phyloP scores from a whole-genome alignment of 2,113 vertebrate genomes.

The Cyanistes caeruleus region DNA sequence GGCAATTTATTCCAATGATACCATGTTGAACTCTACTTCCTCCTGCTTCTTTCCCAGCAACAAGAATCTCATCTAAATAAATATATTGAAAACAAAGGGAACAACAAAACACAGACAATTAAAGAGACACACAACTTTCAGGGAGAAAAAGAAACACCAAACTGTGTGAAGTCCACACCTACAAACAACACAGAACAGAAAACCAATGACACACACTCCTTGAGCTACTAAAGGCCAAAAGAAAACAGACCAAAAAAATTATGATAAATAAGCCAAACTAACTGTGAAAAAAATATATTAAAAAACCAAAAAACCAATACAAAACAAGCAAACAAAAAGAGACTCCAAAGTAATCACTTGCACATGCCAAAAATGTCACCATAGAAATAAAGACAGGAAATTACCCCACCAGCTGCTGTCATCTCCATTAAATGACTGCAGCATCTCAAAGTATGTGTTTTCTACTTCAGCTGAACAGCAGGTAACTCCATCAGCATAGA shows the following conservation, averaged over 20 bases:
- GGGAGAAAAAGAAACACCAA: neutral
- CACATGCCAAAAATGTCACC: neutral
- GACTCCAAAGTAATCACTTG: neutral
- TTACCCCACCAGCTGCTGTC: neutral
- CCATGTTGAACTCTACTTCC: neutral
- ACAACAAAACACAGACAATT: neutral
- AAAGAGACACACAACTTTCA: neutral
- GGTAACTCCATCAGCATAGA: neutral
- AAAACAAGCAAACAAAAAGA: neutral
- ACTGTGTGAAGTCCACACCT: neutral
- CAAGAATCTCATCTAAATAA: neutral
- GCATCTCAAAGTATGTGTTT: neutral
- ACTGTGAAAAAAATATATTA: neutral
- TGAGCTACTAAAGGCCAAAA: neutral
- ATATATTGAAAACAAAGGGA: neutral
- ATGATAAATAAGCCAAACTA: neutral
- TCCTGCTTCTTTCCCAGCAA: neutral
- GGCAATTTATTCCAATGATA: neutral
- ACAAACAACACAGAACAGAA: neutral
- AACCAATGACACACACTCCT: neutral
- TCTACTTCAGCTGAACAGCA: neutral
- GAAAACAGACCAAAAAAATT: rapidly evolving
- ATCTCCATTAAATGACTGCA: neutral
- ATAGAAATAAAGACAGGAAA: neutral
- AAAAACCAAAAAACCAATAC: no score